Evolutionary conservation across 1,140 invertebrate genomes (phyloP).

Genomic region (Drosophila willistoni): DNA sequence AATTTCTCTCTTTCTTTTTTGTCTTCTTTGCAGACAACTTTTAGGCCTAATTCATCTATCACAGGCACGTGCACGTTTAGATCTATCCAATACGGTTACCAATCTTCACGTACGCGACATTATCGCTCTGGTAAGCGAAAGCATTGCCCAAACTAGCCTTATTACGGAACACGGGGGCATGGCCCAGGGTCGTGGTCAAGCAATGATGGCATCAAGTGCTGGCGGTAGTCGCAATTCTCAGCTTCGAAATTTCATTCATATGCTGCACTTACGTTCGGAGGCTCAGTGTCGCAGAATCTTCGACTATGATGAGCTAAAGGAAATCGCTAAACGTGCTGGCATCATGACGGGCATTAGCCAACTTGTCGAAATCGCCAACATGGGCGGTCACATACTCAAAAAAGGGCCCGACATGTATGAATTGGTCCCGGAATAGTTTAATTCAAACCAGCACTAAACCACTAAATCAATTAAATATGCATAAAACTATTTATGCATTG

Average conservation of each 20-base stretch:
- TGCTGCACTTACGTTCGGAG: conserved; percentile 87
- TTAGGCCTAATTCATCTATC: conserved; percentile 92
- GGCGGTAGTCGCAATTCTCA: conserved; percentile 87
- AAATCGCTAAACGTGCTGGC: conserved; percentile 88
- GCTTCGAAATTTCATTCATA: conserved; percentile 90
- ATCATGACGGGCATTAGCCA: conserved; percentile 86
- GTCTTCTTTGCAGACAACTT: conserved; percentile 43
- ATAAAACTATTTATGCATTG: no score
- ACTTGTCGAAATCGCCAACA: conserved; percentile 91
- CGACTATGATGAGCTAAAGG: conserved; percentile 87
- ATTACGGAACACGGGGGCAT: conserved; percentile 85
- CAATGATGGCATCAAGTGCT: conserved; percentile 83
- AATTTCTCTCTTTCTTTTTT: neutral
- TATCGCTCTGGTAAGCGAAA: conserved; percentile 92
- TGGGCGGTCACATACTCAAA: conserved; percentile 93
- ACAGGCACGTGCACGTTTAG: conserved; percentile 93
- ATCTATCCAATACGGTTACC: conserved; percentile 91
- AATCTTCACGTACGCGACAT: conserved; percentile 92
- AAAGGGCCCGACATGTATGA: conserved; percentile 91
- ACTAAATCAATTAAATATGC: neutral
- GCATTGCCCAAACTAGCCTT: conserved; percentile 88
- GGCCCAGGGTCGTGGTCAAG: conserved; percentile 1
- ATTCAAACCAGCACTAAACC: no score
- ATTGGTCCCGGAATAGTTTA: conserved; percentile 76
- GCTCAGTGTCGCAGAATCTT: conserved; percentile 88